phyloP scores from a whole-genome alignment of 64 coral and sea anemone species.

The Montipora efflorescens region DNA sequence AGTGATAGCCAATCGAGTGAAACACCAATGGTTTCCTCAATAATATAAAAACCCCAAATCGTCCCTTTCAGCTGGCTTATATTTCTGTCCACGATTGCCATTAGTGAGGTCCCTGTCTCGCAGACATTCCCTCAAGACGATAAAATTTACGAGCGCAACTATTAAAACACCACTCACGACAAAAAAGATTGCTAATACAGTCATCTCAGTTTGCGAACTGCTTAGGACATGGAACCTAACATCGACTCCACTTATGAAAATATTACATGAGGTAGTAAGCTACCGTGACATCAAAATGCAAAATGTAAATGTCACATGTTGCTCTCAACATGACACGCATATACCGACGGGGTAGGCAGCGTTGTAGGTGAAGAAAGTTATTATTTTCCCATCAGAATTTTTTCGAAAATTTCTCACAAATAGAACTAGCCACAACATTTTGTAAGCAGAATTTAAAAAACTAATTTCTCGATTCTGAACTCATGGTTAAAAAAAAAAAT shows the following conservation, averaged over 20 bases:
- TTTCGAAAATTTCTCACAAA: no score
- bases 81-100: not conserved
- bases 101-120: no score
- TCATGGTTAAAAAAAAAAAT: no score
- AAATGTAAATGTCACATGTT: not conserved
- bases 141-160: not conserved
- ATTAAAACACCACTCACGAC: not conserved
- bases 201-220: not conserved
- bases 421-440: no score
- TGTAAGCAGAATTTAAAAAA: no score
- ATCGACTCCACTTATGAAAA: not conserved
- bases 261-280: not conserved
- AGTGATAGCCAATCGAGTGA: no score
- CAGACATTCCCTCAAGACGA: not conserved
- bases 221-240: not conserved
- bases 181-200: constrained; percentile 4
- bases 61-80: not conserved
- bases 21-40: not conserved
- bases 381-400: no score
- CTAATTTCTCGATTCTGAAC: no score
- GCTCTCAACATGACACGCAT: no score
- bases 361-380: no score
- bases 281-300: not conserved
- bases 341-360: no score
- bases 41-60: constrained; percentile 14